These are phyloP conservation scores for Limnephilus auricula DNA, from an alignment of 2,888 invertebrate genomes.

Conservation along the genomic window DNA sequence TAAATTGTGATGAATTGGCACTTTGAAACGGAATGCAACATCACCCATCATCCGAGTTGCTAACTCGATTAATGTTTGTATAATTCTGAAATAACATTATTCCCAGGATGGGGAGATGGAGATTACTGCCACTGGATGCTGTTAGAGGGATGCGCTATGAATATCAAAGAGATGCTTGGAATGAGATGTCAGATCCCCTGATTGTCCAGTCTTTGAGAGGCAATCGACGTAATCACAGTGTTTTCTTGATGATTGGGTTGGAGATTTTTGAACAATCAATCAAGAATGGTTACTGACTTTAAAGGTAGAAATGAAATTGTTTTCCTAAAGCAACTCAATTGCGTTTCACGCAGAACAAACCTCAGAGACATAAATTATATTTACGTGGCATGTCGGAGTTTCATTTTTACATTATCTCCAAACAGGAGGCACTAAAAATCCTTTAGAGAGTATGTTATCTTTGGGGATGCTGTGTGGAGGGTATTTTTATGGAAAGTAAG, in stretches of 20 bases:
- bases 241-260: background rate
- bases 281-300: background rate
- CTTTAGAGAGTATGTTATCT: too few relatives aligned
- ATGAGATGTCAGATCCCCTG: background rate
- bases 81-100: constrained; percentile 61
- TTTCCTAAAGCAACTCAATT: background rate
- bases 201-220: background rate
- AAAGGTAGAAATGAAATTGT: background rate
- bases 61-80: constrained; percentile 60
- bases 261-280: background rate
- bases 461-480: too few relatives aligned
- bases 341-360: background rate
- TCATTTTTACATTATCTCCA: too few relatives aligned
- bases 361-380: background rate
- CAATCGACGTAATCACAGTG: background rate
- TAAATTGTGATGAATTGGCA: background rate
- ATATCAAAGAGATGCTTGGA: constrained; percentile 9
- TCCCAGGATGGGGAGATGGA: constrained; percentile 14
- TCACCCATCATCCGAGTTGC: constrained; percentile 7
- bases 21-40: background rate
- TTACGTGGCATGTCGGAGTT: too few relatives aligned
- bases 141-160: background rate
- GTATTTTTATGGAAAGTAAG: too few relatives aligned
- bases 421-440: too few relatives aligned
- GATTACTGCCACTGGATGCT: constrained; percentile 25